Percentiles rank a stretch among this genome's conserved stretches.
phyloP scores from a whole-genome alignment of 2,113 vertebrate species.

The Chaetops frenatus region DNA sequence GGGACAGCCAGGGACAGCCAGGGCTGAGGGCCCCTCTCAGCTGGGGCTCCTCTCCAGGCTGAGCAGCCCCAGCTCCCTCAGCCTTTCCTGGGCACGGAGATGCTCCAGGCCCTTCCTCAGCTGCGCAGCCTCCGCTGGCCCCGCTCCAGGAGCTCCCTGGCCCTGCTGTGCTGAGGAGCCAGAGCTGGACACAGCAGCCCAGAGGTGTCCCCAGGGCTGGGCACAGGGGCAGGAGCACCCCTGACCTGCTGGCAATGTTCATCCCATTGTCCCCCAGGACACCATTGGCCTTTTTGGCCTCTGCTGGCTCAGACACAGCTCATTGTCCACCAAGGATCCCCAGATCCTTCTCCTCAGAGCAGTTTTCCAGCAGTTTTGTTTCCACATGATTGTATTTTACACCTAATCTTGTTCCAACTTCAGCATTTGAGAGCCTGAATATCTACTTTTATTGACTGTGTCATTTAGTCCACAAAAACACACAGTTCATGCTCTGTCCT shows the following conservation, averaged over 20 bases:
- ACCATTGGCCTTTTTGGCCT: not conserved
- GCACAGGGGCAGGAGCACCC: not conserved
- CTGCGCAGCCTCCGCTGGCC: no score
- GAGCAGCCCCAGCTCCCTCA: not conserved
- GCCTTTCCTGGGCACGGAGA: not conserved
- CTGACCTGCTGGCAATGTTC: not conserved
- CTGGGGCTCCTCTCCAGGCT: not conserved
- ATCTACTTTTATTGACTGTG: not conserved
- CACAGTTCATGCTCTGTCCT: not conserved
- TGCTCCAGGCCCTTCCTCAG: not conserved
- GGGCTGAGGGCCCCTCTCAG: not conserved
- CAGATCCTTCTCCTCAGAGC: not conserved
- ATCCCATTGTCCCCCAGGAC: fast-evolving
- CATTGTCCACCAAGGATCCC: fast-evolving
- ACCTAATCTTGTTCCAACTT: not conserved
- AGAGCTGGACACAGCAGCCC: not conserved
- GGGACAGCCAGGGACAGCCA: not conserved
- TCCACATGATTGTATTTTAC: not conserved
- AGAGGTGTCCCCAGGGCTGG: not conserved
- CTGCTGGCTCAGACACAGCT: not conserved
- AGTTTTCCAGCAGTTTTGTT: not conserved
- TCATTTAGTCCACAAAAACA: not conserved
- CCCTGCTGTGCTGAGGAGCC: not conserved
- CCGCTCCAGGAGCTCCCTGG: not conserved
- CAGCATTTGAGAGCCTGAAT: not conserved